Evolutionary conservation across 2,888 invertebrate species (phyloP), one percentile per base, ranked within the genome.

Genomic region (Mellilla xanthometata): DNA sequence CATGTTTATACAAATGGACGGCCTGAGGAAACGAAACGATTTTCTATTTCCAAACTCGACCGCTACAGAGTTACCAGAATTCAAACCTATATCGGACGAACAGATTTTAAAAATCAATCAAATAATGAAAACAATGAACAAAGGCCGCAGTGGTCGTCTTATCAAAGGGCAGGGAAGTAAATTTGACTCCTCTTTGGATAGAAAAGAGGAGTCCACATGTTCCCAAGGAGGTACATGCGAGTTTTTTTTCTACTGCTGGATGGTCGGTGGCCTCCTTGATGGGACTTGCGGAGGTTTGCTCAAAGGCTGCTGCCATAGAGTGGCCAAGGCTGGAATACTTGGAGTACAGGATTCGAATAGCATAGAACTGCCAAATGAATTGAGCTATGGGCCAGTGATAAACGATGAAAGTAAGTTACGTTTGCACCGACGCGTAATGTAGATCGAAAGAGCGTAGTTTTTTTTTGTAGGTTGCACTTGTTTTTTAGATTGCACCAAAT

Each of bases 241-340:
- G 83, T 96, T 97, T 90, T 96, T 97, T 91, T 92, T 97, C 71
- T 93, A 95, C 83, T 97, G 97, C 88, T 97, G 97, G 97, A 93
- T 97, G 92, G 93, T 95, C 49, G 95, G 96, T 61, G 97, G 97
- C 49, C 91, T 96, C 46, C 90, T 97, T 71, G 96, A 96, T 69
- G 95, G 95, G 58, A 93, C 95, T 56, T 97, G 97, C 81, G 94
- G 94, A 60, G 93, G 95, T 54, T 90, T 97, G 57, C 91, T 97
- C 62, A 95, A 94, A 75, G 96, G 96, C 57, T 97, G 97, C 91
- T 97, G 97, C 83, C 95, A 95, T 76, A 93, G 95, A 81, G 91
- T 92, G 46, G 93, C 93, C 8, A 94, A 94, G 72, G 91, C 93
- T 50, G 93, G 93, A 46, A 68, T 87, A 5, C 85, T 93, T 42